Evolutionary conservation across 2,797 vertebrate species (phyloP).

Genomic region (Dendrocincla tyrannina): DNA sequence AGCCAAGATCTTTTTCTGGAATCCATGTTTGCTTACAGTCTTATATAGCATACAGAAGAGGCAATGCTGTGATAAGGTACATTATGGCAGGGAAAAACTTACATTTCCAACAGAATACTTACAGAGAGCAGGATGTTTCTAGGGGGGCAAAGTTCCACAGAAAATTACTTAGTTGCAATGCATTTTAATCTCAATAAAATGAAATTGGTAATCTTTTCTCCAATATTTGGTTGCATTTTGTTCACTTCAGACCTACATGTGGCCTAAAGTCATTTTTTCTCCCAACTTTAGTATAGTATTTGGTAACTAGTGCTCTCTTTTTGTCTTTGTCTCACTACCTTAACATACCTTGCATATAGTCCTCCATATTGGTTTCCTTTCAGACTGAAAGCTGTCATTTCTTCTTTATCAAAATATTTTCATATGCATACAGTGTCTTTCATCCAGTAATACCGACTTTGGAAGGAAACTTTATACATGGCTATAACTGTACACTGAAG

Average conservation of each 20-base stretch:
- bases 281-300: not conserved
- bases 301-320: not conserved
- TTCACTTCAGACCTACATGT: accelerated
- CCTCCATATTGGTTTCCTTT: not conserved
- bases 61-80: not conserved
- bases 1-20: slow-evolving; percentile 40
- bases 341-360: not conserved
- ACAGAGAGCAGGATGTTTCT: not conserved
- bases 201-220: not conserved
- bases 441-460: not conserved
- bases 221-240: not conserved
- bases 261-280: not conserved
- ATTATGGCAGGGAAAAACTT: not conserved
- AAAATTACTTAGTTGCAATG: not conserved
- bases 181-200: not conserved
- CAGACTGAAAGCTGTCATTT: not conserved
- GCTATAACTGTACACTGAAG: not conserved
- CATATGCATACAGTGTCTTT: not conserved
- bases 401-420: not conserved
- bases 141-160: not conserved
- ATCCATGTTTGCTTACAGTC: slow-evolving; percentile 9
- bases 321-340: not conserved
- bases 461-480: not conserved
- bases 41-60: not conserved
- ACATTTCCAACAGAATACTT: not conserved